A percentile compares a stretch with the other conserved stretches of the same genome.
These are phyloP conservation scores for Dromius quadrimaculatus DNA, from an alignment of 2,888 invertebrate species.

Conservation along the genomic window DNA sequence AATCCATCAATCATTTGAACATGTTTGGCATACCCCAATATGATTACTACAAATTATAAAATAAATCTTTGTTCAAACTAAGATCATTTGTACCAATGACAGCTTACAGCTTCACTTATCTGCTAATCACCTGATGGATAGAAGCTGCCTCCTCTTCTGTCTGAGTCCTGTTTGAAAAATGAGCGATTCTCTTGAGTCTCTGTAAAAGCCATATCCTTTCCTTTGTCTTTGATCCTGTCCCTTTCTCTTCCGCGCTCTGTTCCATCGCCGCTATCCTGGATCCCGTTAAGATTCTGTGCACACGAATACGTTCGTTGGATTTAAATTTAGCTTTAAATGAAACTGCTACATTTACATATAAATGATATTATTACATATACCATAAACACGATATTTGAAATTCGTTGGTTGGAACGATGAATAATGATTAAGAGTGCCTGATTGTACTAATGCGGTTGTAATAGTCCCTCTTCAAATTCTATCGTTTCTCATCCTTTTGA, in stretches of 20 bases:
- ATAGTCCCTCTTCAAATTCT: too few species aligned
- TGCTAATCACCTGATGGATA: slow-evolving; percentile 39
- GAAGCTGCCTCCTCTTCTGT: slow-evolving; percentile 33
- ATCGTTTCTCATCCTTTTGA: too few species aligned
- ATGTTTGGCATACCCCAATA: not conserved
- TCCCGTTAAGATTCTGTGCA: slow-evolving; percentile 48
- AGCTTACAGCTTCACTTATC: not conserved
- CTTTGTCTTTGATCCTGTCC: slow-evolving; percentile 2
- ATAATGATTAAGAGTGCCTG: slow-evolving; percentile 24
- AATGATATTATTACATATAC: slow-evolving; percentile 42
- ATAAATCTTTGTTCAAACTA: slow-evolving; percentile 14
- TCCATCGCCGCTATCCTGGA: slow-evolving; percentile 25
- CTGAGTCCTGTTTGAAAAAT: slow-evolving; percentile 34
- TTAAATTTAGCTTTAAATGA: slow-evolving; percentile 39
- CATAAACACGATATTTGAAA: slow-evolving; percentile 24
- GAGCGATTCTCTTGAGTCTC: slow-evolving; percentile 41
- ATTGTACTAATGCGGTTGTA: too few species aligned
- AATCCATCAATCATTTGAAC: slow-evolving; percentile 8
- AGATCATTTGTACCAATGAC: not conserved
- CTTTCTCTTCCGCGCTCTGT: not conserved
- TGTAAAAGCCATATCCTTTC: slow-evolving; percentile 7
- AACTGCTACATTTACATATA: slow-evolving; percentile 38
- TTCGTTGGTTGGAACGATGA: slow-evolving; percentile 14
- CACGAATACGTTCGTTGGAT: slow-evolving; percentile 36
- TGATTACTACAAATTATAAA: slow-evolving; percentile 1